phyloP scores from a whole-genome alignment of 2,888 invertebrate species.

The Lasioglossum pauxillum region DNA sequence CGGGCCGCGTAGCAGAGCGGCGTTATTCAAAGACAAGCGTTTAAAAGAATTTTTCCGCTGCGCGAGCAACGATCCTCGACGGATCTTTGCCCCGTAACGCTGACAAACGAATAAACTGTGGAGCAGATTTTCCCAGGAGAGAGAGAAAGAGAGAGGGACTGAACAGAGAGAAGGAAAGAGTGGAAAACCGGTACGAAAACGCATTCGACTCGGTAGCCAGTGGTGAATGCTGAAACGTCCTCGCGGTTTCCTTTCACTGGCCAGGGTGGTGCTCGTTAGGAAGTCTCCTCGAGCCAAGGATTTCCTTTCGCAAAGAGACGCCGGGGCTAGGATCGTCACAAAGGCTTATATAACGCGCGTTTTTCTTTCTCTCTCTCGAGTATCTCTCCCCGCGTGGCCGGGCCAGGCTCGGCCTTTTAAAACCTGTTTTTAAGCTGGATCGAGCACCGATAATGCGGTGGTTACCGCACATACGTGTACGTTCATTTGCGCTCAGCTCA shows the following conservation, averaged over 20 bases:
- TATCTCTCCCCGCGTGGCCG: constrained; percentile 20
- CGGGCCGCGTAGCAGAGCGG: not conserved
- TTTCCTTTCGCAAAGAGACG: constrained; percentile 60
- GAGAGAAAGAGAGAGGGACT: not conserved
- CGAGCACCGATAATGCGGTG: constrained; percentile 51
- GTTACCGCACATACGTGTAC: constrained; percentile 15
- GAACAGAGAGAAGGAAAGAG: not conserved
- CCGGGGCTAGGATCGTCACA: constrained; percentile 28
- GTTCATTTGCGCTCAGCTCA: constrained; percentile 71
- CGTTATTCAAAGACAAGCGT: not conserved
- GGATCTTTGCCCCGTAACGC: not conserved
- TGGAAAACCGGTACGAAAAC: not conserved
- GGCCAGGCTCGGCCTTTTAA: constrained; percentile 41
- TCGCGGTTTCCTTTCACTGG: constrained; percentile 64
- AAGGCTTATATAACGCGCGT: constrained; percentile 60
- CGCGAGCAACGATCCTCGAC: not conserved
- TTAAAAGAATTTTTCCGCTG: not conserved
- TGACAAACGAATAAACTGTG: not conserved
- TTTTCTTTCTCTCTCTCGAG: constrained; percentile 35
- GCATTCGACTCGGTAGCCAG: not conserved
- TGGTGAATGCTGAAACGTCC: constrained; percentile 33
- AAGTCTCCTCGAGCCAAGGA: constrained; percentile 53
- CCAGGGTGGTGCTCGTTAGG: not conserved
- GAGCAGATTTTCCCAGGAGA: not conserved
- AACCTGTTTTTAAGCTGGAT: constrained; percentile 66